A percentile compares a stretch with the other conserved stretches of the same genome.
These are phyloP conservation scores for Pycnonotus jocosus DNA, from an alignment of 2,113 vertebrate genomes.

Conservation along the genomic window DNA sequence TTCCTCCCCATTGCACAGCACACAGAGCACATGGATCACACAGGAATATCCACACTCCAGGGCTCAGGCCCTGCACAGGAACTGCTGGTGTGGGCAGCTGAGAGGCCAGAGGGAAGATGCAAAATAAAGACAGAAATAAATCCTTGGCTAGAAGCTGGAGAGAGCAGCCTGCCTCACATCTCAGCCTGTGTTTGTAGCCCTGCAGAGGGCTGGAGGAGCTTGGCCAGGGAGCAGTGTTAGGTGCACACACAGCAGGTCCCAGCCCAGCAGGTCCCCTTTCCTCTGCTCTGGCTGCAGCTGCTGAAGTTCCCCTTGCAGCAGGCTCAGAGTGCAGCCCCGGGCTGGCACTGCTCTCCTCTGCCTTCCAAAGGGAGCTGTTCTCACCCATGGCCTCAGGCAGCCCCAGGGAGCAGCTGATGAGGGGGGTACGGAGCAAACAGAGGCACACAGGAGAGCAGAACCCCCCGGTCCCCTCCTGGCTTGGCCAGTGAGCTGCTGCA, in stretches of 20 bases:
- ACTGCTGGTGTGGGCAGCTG: accelerated
- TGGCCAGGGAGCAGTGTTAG: accelerated
- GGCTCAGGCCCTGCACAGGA: not conserved
- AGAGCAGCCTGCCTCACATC: not conserved
- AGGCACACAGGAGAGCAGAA: accelerated
- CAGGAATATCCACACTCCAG: accelerated
- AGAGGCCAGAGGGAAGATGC: not conserved
- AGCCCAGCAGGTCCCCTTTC: not conserved
- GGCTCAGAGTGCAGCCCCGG: accelerated
- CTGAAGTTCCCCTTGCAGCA: not conserved
- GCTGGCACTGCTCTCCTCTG: not conserved
- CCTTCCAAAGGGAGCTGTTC: accelerated
- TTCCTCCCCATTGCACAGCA: not conserved
- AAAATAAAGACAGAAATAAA: not conserved
- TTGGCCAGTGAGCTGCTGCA: accelerated
- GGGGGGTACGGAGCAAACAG: accelerated
- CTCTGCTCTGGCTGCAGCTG: not conserved
- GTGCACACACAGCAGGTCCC: accelerated
- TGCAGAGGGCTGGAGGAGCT: accelerated
- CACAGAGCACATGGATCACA: accelerated
- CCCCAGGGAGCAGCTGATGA: not conserved
- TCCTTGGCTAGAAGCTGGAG: not conserved
- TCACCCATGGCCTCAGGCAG: not conserved
- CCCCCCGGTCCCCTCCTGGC: not conserved
- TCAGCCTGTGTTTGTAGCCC: accelerated